Percentiles rank a stretch among this genome's conserved stretches.
phyloP scores from a whole-genome alignment of 2,113 vertebrate genomes.

The Girardinichthys multiradiatus region DNA sequence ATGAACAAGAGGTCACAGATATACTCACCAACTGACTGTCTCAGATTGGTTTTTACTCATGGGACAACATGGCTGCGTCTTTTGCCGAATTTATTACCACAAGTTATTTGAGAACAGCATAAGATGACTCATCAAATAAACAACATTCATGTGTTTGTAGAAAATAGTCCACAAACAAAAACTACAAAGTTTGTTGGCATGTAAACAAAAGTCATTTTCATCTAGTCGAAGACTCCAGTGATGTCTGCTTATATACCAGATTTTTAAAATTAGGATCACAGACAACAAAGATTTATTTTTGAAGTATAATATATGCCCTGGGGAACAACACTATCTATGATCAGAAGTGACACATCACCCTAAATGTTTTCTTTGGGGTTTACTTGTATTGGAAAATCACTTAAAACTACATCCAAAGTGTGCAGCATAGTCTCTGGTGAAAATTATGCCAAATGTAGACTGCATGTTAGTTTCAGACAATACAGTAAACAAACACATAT shows the following conservation, averaged over 20 bases:
- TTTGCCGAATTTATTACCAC: background rate
- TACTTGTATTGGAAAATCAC: background rate
- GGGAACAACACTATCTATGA: background rate
- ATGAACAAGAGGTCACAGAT: background rate
- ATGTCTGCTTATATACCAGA: conserved; percentile 23
- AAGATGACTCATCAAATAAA: conserved; percentile 35
- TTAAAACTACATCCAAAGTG: background rate
- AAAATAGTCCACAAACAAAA: conserved; percentile 29
- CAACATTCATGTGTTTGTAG: conserved; percentile 28
- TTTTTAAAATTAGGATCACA: conserved; percentile 40
- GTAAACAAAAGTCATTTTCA: conserved; percentile 20
- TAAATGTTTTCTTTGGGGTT: background rate
- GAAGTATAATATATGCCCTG: background rate
- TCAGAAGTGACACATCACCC: background rate
- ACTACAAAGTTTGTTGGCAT: conserved; percentile 20
- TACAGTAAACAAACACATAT: too few relatives aligned
- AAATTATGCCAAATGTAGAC: background rate
- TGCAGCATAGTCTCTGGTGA: background rate
- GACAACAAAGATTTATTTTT: conserved; percentile 36
- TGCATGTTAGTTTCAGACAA: background rate
- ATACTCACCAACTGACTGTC: background rate
- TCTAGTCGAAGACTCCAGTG: conserved; percentile 20
- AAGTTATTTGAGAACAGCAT: conserved; percentile 13
- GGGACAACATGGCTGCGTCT: background rate
- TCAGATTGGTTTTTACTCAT: conserved; percentile 13